Evolutionary conservation across 2,113 vertebrate genomes (phyloP).

Genomic region (Perca flavescens): DNA sequence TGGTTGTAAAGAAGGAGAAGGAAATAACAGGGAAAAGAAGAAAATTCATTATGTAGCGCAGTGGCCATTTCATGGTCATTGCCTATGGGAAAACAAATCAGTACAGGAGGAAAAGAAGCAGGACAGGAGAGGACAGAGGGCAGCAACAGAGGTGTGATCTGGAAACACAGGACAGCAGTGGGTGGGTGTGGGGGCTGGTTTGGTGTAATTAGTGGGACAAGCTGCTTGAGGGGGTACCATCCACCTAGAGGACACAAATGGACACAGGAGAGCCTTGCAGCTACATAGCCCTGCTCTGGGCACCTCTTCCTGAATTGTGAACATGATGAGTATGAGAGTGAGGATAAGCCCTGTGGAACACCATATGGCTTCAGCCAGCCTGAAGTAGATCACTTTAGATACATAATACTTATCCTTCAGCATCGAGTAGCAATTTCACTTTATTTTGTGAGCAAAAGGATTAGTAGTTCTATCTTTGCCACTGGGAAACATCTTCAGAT

Average conservation of each 20-base stretch:
- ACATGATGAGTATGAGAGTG: conserved; percentile 21
- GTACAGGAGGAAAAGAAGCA: conserved; percentile 35
- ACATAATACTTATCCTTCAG: conserved; percentile 59
- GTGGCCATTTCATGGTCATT: conserved; percentile 30
- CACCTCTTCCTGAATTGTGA: conserved; percentile 26
- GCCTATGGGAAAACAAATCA: conserved; percentile 55
- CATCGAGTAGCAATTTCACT: conserved; percentile 62
- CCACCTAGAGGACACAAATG: conserved; percentile 27
- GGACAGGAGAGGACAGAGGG: conserved; percentile 39
- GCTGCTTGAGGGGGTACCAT: conserved; percentile 26
- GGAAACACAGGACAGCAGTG: conserved; percentile 41
- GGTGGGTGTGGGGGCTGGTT: conserved; percentile 4
- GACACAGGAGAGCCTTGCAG: conserved; percentile 41
- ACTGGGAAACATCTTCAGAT: conserved; percentile 59
- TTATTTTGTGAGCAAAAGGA: conserved; percentile 62
- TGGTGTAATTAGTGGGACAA: conserved; percentile 59
- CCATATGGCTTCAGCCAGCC: conserved; percentile 53
- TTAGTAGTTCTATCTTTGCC: conserved; percentile 65
- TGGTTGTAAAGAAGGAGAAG: conserved; percentile 22
- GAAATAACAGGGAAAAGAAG: conserved; percentile 34
- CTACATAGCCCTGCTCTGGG: conserved; percentile 42
- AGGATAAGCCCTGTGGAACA: conserved; percentile 40
- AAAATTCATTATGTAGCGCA: conserved; percentile 50
- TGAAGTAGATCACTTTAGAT: conserved; percentile 57
- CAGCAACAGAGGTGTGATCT: conserved; percentile 50